Evolutionary conservation across 2,888 invertebrate genomes (phyloP), one percentile per base, ranked within the genome.

Genomic region (Leptopterna dolabrata): DNA sequence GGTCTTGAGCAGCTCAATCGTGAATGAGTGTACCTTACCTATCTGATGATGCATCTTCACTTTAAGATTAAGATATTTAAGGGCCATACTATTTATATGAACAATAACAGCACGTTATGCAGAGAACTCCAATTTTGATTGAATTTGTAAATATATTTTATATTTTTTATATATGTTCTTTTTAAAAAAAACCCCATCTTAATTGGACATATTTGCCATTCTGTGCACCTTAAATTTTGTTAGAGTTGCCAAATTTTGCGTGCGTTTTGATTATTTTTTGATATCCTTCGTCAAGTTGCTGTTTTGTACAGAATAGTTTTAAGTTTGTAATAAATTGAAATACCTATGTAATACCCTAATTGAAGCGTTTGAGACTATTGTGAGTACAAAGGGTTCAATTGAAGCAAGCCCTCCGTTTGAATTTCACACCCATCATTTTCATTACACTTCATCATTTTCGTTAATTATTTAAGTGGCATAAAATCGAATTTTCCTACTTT

Each of bases 111-210:
- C 71, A 71, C 71, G 27, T 71, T 30, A 71, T 29, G 76, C 85
- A 63, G 45, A 76, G 24, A 27, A 45, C 45, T 85, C 85, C 85
- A 85, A 85, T 85, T 85, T 45, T 13, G 83, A 83, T 81, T 55
- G 6, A 4, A 43, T 85, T 85, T 85, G 85, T 85, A 85, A 85
- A 85, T 85, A 85, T 85, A 85, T 76, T 73, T 85, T 85, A 43
- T 73, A 85, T 85, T 85, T 85, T 85, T 85, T 85, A 47, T 85
- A 47, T 45, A 55, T 73, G 36, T 47, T 29, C 24, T 45, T 85
- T 16, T 19, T 3, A 55, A 30, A 43, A 29, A 73, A 73, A 43
- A n/a, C n/a, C n/a, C n/a, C 45, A 73, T 85, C 85, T 47, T 27
- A 73, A 73, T 85, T 85, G 85, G 85, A 85, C 16, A 30, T n/a